phyloP scores from a whole-genome alignment of 2,888 invertebrate genomes.

The Habrosyne pyritoides region DNA sequence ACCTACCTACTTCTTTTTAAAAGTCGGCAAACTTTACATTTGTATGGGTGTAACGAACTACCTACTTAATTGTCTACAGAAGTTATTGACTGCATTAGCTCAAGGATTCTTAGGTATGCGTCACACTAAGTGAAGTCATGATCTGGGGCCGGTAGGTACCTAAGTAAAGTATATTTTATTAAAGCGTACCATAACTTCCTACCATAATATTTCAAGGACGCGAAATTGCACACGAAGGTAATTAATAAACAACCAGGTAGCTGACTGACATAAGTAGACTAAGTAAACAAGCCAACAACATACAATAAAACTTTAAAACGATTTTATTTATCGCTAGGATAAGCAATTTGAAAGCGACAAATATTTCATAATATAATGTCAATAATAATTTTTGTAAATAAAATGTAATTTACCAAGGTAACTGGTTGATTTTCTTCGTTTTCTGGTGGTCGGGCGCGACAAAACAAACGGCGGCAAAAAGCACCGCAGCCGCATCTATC shows the following conservation, averaged over 20 bases:
- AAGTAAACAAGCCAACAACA: too few species aligned
- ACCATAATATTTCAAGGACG: too few species aligned
- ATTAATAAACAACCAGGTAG: too few species aligned
- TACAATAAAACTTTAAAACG: too few species aligned
- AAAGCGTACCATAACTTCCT: not conserved
- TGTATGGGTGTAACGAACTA: not conserved
- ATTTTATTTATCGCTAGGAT: too few species aligned
- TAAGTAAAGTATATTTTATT: not conserved
- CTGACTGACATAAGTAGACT: too few species aligned
- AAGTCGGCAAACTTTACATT: too few species aligned
- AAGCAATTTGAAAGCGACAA: not conserved
- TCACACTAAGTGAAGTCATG: slow-evolving; percentile 1
- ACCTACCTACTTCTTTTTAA: too few species aligned
- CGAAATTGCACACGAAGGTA: too few species aligned
- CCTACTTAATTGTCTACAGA: not conserved
- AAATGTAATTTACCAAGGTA: slow-evolving; percentile 52
- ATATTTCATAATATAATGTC: too few species aligned
- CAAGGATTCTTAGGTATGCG: not conserved
- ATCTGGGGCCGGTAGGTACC: not conserved
- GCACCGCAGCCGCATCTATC: slow-evolving; percentile 64
- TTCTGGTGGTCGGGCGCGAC: slow-evolving; percentile 51
- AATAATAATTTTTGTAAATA: not conserved
- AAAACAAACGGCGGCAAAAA: slow-evolving; percentile 68
- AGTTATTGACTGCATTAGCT: not conserved
- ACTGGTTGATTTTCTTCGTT: slow-evolving; percentile 48